Base-by-base conservation (phyloP, 2,113 vertebrate species). In the Lanius collurio region DNA sequence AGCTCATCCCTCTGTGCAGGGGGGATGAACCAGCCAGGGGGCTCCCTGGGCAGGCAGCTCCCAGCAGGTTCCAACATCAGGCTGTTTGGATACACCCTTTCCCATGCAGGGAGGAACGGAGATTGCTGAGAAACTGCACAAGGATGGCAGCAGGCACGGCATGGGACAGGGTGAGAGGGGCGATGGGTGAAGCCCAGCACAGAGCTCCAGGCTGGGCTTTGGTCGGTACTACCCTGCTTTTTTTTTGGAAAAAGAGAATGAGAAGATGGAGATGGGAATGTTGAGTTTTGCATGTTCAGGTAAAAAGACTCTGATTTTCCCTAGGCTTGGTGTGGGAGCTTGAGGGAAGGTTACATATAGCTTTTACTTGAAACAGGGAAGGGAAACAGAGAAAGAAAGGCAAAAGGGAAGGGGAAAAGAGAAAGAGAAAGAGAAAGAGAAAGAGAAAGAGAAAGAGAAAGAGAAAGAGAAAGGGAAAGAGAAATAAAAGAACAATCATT, bases 401-500 rank as follows among this genome's bases (percentile, higher is more conserved):
- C 1, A 10, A 18, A 47, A 59, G 6, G 10, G 7, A 53, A 68
- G 13, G 5, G 21, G 3, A 70, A 56, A n/a, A 31, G 30, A 10
- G 26, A 15, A 78, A 50, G 53, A 47, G 31, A 21, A 28, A 41
- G 21, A 18, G 30, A 62, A 28, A 41, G 37, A 5, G 28, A 15
- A 82, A 53, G 53, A 35, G 31, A 90, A 76, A 70, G 26, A 20
- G 23, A 60, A 60, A 59, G n/a, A 2, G 56, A 57, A 35, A 33
- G 26, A 15, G n/a, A 33, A 37, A 39, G 10, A 11, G 37, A 30
- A 17, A 44, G 27, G 4, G 31, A 37, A 37, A 39, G 13, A 70
- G 28, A 92, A 83, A 80, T 67, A 95, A 95, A 97, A 94, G 96
- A 91, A 97, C 95, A 96, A 90, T 83, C 96, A 93, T 1, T 78